Base-by-base conservation (phyloP, 2,888 invertebrate species). In the Ophioninae sp. region DNA sequence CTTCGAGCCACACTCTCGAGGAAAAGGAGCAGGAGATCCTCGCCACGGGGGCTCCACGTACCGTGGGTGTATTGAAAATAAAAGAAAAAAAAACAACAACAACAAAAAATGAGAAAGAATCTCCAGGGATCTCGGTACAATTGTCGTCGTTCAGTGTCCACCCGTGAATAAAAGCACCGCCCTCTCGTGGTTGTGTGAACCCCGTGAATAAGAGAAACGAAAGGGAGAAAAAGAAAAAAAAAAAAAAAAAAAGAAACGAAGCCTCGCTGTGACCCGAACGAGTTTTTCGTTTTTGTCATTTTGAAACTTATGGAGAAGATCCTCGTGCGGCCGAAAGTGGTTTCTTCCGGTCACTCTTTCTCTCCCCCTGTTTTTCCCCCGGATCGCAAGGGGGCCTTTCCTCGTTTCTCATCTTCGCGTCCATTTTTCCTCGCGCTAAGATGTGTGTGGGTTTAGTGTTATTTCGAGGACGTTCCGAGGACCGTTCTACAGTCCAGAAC, bases 331-430 rank as follows among this genome's bases (percentile, higher is more conserved):
- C 70, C 81, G 77, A 84, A 85, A 86, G 85, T 85, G 85, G 79
- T 84, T 85, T 82, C 85, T 86, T 85, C 84, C 86, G 84, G 84
- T 85, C 85, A 85, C 81, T 86, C 81, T 85, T 85, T 84, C 84
- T 84, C 83, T n/a, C 30, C 77, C 81, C 67, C 30, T 75, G 57
- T 76, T 75, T 62, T 77, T 79, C 3, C 30, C 30, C 50, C 50
- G 50, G 74, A 85, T 81, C 82, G 81, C 56, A 13, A 37, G 20
- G 37, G n/a, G 75, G 30, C 30, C 57, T 23, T 75, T 65, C 70
- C 41, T 70, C 75, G 41, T 70, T 23, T 67, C 70, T 69, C 70
- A 70, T 56, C 41, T 81, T 61, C 61, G 50, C 37, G 10, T 62
- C 56, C 8, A 17, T 70, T 70, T 69, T 75, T 70, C 37, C 30